Conservation (phyloP, 2,113 vertebrate species). For the Phalacrocorax aristotelis region DNA sequence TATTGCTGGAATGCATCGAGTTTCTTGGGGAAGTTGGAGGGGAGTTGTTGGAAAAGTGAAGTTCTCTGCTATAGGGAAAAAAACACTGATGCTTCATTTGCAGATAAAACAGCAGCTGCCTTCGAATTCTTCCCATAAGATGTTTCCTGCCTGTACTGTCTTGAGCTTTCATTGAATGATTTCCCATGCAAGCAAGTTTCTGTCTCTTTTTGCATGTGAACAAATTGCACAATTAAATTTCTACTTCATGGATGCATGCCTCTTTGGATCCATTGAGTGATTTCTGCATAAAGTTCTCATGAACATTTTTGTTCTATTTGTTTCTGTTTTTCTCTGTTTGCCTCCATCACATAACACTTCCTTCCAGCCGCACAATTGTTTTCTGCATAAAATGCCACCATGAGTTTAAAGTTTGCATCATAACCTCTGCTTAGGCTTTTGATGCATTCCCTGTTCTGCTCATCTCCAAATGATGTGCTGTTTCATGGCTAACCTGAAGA, state of each 20-base stretch:
- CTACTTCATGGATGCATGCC: not conserved
- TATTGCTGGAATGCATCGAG: not conserved
- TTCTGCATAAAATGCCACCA: not conserved
- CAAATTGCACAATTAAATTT: not conserved
- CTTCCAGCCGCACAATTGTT: not conserved
- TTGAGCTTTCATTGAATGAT: not conserved
- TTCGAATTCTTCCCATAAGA: not conserved
- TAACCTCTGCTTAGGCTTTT: not conserved
- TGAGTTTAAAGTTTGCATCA: not conserved
- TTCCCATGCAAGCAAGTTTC: not conserved
- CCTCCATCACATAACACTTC: not conserved
- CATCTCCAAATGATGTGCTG: not conserved
- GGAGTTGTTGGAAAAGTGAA: not conserved
- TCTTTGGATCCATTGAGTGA: not conserved
- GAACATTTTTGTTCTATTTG: not conserved
- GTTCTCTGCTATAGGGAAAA: not conserved
- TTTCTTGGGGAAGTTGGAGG: not conserved
- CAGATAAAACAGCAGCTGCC: not conserved
- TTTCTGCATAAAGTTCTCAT: not conserved
- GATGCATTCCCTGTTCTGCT: not conserved
- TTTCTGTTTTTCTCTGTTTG: not conserved
- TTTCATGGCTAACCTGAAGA: not conserved
- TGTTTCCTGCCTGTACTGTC: not conserved
- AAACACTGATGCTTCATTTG: not conserved
- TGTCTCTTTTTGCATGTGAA: not conserved